Conservation (phyloP, 2,888 invertebrate genomes). For the Rhogogaster chlorosoma region DNA sequence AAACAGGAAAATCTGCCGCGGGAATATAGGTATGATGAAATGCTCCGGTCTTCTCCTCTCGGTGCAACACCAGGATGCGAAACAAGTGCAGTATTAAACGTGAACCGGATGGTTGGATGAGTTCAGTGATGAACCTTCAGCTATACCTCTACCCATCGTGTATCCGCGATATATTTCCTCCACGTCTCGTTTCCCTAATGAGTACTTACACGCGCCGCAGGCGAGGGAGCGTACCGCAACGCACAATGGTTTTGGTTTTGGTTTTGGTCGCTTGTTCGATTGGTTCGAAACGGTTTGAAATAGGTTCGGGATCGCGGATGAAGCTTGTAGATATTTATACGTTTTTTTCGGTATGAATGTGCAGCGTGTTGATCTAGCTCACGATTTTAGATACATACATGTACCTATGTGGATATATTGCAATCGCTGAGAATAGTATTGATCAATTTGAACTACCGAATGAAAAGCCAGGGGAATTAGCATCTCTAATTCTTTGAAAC, state of each 20-base stretch:
- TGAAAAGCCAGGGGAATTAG: not conserved
- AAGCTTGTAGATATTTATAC: not conserved
- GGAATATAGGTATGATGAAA: not conserved
- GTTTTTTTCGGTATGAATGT: not conserved
- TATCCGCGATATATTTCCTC: conserved; percentile 25
- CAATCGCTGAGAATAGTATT: not conserved
- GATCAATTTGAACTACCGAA: not conserved
- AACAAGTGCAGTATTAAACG: conserved; percentile 39
- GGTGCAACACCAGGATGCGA: not conserved
- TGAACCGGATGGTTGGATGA: conserved; percentile 22
- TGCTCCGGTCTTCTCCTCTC: not conserved
- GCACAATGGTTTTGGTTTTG: conserved; percentile 29
- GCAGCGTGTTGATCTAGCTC: not conserved
- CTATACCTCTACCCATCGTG: not conserved
- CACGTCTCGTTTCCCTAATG: conserved; percentile 48
- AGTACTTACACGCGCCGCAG: conserved; percentile 42
- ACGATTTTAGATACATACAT: not conserved
- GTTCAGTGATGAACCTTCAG: not conserved
- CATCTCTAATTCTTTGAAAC: not conserved
- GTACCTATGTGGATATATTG: not conserved
- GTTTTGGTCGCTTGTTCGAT: conserved; percentile 26
- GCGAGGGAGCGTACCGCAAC: conserved; percentile 11
- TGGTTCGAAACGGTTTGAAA: not conserved
- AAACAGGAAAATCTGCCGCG: not conserved
- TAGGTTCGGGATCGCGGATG: not conserved